Evolutionary conservation across 2,797 vertebrate species (phyloP), one percentile per base, ranked within the genome.

Genomic region (Anguilla obscura): DNA sequence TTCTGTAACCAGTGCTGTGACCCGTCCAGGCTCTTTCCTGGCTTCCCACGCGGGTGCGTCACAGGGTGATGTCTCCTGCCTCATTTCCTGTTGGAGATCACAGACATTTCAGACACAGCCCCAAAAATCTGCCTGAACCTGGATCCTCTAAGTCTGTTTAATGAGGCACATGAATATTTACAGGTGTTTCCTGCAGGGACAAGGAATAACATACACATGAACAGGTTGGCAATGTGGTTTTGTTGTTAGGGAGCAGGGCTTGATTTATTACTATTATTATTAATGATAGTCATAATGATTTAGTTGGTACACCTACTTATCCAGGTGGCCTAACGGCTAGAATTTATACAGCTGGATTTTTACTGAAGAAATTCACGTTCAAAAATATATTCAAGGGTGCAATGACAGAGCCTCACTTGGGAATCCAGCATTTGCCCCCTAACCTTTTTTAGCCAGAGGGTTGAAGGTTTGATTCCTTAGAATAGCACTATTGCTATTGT

Each of bases 51-150:
- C 93, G 89, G 87, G 52, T 24, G 87, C 91, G 92, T 94, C 93
- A 94, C 87, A 90, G 90, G 91, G 90, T 83, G 89, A 90, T 83
- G 90, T 89, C 90, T 93, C 90, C 92, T 85, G 56, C 45, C 80
- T 86, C 74, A 52, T 92, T 93, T 93, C 92, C 91, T 91, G 92
- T 92, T 87, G 88, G 87, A 90, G 92, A 93, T 93, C 90, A 91
- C 88, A 93, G 87, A 88, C 92, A 89, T 89, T 89, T 87, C 88
- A 82, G 89, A 90, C 92, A 86, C 89, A 84, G 33, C 80, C 71
- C 86, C 88, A 88, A 89, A 89, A 89, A 92, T 92, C 92, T 91
- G 92, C 89, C 88, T 87, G 85, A 82, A 82, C 79, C 40, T 82
- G 40, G 2, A 82, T 82, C 45, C 45, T 45, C 21, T 82, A 82